Conservation (phyloP, 2,888 invertebrate species). For the Tenthredo mesomela region DNA sequence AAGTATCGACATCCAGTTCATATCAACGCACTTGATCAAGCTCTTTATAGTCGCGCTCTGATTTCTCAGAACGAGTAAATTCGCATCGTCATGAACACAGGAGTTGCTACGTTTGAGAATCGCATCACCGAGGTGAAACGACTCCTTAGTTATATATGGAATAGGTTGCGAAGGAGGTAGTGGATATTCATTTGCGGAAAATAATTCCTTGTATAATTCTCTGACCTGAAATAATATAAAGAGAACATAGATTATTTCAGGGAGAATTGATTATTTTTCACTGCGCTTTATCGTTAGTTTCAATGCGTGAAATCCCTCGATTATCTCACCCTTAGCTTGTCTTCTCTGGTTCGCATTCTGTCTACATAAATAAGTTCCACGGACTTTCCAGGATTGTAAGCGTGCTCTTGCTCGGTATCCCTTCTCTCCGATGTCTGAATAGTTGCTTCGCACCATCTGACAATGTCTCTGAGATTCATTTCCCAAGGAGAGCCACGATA, state of each 20-base stretch:
- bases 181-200: conserved; percentile 77
- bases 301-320: background rate
- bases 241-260: no score
- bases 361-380: conserved; percentile 92
- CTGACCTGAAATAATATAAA: conserved; percentile 67
- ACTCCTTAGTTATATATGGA: conserved; percentile 81
- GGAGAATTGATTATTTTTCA: no score
- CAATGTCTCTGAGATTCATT: conserved; percentile 96
- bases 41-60: conserved; percentile 88
- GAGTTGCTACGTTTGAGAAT: conserved; percentile 77
- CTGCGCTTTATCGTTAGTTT: background rate
- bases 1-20: conserved; percentile 95
- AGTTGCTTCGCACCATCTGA: conserved; percentile 93
- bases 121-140: conserved; percentile 85
- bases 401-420: background rate
- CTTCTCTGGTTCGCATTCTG: conserved; percentile 90
- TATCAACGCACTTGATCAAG: conserved; percentile 91
- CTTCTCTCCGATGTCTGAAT: conserved; percentile 69
- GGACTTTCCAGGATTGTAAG: conserved; percentile 81
- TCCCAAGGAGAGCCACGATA: conserved; percentile 96
- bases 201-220: conserved; percentile 77
- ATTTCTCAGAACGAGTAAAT: conserved; percentile 78
- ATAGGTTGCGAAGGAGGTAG: conserved; percentile 79
- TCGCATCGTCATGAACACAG: conserved; percentile 74
- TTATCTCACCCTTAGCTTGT: conserved; percentile 86